Evolutionary conservation across 2,113 vertebrate species (phyloP), one percentile per base, ranked within the genome.

Genomic region (Cyrtonyx montezumae): DNA sequence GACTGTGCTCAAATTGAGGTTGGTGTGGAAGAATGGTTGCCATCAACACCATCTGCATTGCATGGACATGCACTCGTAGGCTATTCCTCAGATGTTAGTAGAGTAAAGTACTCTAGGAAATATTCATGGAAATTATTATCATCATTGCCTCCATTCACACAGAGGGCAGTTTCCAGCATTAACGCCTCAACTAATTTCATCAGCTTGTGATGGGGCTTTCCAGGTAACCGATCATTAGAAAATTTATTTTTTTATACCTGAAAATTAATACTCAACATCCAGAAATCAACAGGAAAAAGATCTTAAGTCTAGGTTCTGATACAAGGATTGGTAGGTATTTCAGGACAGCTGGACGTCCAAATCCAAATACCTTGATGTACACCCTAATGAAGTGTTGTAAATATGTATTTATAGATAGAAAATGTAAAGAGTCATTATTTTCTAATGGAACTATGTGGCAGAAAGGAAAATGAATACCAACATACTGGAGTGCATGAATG

Each of bases 31-130:
- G 61, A 79, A 11, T 0, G 0, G 23, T 36, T 36, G 26, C 37
- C 16, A 0, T 48, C 40, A 22, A 25, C 68, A 49, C 17, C 9
- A 0, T 9, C 32, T 61, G 22, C 2, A 2, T 32, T 36, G 34
- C 36, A 75, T 26, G 32, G 22, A 5, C 20, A n/a, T 0, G 0
- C 2, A 1, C 11, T 25, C 34, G 59, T 69, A 56, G 26, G 26
- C 48, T 3, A 5, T 51, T 19, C 23, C 40, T 22, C 19, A 7
- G 32, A 4, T 53, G 25, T 28, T 16, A 12, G 36, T 11, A 8
- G 80, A 80, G 36, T 11, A 8, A 83, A 80, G 36, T 18, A 28
- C 16, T 43, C 13, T 58, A 13, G 49, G 77, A 80, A 83, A 49
- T 17, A 34, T 8, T 51, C 11, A 19, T 63, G 36, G 55, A 83